These are phyloP conservation scores for Frankliniella fusca DNA, from an alignment of 2,888 invertebrate genomes.

Conservation along the genomic window DNA sequence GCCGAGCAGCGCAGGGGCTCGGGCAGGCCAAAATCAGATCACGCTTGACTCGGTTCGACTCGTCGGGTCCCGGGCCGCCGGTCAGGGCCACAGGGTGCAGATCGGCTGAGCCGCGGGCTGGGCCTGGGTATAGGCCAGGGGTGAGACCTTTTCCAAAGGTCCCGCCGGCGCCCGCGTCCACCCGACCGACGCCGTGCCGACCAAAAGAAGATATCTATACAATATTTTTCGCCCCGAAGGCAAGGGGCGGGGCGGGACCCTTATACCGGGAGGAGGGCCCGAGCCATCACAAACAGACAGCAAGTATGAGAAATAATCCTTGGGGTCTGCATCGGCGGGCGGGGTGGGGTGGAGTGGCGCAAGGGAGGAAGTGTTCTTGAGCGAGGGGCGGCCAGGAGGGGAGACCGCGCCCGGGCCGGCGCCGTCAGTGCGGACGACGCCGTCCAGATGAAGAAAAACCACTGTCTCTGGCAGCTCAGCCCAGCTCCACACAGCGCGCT, in stretches of 20 bases:
- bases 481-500: not conserved
- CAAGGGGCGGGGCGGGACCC: not conserved
- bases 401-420: not conserved
- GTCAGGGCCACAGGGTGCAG: too few species aligned
- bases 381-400: not conserved
- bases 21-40: too few species aligned
- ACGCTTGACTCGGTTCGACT: too few species aligned
- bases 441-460: slow-evolving; percentile 26
- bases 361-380: not conserved
- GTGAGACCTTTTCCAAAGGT: too few species aligned
- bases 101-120: too few species aligned
- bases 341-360: not conserved
- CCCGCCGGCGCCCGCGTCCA: too few species aligned
- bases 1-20: not conserved
- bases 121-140: too few species aligned
- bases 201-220: not conserved
- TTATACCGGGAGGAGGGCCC: not conserved
- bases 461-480: not conserved
- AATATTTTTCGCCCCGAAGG: not conserved
- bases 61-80: too few species aligned
- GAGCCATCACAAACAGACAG: slow-evolving; percentile 22
- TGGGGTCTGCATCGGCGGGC: not conserved
- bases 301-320: slow-evolving; percentile 26
- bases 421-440: not conserved
- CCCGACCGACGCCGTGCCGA: too few species aligned